These are phyloP conservation scores for Tenodera sinensis DNA, from an alignment of 2,888 invertebrate genomes.

Conservation along the genomic window DNA sequence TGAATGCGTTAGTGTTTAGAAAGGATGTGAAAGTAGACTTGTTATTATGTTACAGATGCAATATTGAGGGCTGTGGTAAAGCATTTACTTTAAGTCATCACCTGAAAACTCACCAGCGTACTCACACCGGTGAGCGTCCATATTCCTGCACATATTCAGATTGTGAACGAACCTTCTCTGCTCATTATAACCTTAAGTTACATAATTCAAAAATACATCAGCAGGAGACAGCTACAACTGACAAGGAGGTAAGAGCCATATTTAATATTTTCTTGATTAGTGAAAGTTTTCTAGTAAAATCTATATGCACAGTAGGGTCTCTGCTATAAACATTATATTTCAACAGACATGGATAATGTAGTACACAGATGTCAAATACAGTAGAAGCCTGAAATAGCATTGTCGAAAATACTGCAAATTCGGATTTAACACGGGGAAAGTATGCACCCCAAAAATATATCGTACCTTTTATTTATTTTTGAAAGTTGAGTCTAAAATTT, in stretches of 20 bases:
- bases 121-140: slow-evolving; percentile 78
- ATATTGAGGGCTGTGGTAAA: slow-evolving; percentile 80
- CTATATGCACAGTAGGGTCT: too few species aligned
- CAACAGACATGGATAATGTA: too few species aligned
- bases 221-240: not conserved
- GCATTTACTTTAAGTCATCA: slow-evolving; percentile 93
- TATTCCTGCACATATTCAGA: slow-evolving; percentile 65
- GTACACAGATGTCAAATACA: too few species aligned
- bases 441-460: too few species aligned
- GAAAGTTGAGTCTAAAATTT: too few species aligned
- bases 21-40: not conserved
- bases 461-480: too few species aligned
- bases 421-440: too few species aligned
- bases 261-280: not conserved
- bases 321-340: too few species aligned
- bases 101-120: slow-evolving; percentile 83
- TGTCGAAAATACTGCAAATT: too few species aligned
- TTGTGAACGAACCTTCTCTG: slow-evolving; percentile 76
- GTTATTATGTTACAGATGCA: slow-evolving; percentile 57
- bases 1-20: too few species aligned
- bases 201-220: slow-evolving; percentile 56
- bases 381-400: too few species aligned
- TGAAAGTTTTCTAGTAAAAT: not conserved
- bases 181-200: slow-evolving; percentile 72
- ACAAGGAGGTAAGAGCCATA: not conserved